Base-by-base conservation (phyloP, 1,140 invertebrate species). In the Drosophila equinoxialis region DNA sequence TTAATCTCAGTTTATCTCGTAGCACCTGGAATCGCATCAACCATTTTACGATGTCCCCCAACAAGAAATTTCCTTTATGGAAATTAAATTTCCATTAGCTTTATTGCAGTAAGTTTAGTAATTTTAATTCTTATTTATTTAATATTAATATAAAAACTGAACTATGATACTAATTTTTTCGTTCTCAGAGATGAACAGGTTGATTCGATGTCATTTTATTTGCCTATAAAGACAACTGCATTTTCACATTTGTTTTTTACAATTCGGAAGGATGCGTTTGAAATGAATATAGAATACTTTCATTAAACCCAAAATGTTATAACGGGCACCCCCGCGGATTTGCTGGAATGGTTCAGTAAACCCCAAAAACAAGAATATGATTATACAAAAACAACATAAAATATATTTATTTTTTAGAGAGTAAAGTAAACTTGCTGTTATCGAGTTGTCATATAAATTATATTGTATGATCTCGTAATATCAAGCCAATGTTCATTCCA, bases 231-330 rank as follows among this genome's bases (percentile, higher is more conserved):
- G 5, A 26, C 71, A 1, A 73, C 72, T 2, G 66, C 35, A 6
- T 81, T 90, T 30, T 71, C 85, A 2, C 60, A 66, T 6, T 69
- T 90, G 20, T 82, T 90, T 42, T 5, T 58, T 10, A 67, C 33
- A 4, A 65, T 90, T 10, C 77, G 81, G 6, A 73, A 78, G 10
- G 79, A 90, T 54, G 61, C 69, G 5, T 90, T 79, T 1, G 81
- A 84, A 51, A 59, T 90, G 63, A 90, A 90, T 45, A 58, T 90
- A 39, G 85, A 90, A 17, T 81, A 90, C 33, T 90, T 82, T 55
- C 71, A 65, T 39, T 66, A 90, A 6, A 77, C 81, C 0, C 67
- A 81, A 4, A 90, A 81, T 33, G 51, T 85, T 11, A 14, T 81
- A 1, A 45, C 23, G 8, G 55, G 45, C 17, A 62, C 58, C 13